A percentile compares a stretch with the other conserved stretches of the same genome.
Conservation (phyloP, 2,888 invertebrate species). For the Oegoconia quadripuncta region DNA sequence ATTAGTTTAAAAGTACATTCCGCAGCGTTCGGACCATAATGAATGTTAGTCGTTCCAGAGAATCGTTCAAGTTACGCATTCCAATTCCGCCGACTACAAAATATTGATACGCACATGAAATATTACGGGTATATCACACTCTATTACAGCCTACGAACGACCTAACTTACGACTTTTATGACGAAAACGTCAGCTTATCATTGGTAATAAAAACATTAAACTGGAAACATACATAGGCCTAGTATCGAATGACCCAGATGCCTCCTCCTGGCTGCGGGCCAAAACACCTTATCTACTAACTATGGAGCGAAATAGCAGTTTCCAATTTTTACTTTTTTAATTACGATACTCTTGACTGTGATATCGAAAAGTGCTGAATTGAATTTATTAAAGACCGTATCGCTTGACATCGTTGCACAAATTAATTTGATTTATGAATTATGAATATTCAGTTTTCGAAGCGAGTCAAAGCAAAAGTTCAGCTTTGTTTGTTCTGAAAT, state of each 20-base stretch:
- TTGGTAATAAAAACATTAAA: conserved; percentile 13
- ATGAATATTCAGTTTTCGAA: neutral
- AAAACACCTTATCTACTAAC: conserved; percentile 60
- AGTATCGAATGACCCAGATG: conserved; percentile 55
- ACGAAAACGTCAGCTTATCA: conserved; percentile 14
- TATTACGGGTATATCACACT: conserved; percentile 2
- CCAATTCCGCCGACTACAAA: neutral
- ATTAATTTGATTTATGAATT: neutral
- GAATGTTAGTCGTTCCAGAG: too few relatives aligned
- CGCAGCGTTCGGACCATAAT: too few relatives aligned
- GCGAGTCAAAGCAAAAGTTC: neutral
- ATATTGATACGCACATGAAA: neutral
- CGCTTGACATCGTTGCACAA: conserved; percentile 10
- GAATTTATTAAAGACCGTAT: conserved; percentile 5
- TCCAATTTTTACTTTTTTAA: conserved; percentile 71
- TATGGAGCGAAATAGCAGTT: conserved; percentile 51
- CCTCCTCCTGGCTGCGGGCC: conserved; percentile 54
- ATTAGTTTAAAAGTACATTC: too few relatives aligned
- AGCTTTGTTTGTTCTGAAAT: neutral
- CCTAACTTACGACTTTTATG: conserved; percentile 1
- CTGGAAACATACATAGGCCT: conserved; percentile 6
- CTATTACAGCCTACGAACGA: conserved; percentile 3
- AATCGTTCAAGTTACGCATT: too few relatives aligned
- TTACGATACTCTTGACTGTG: conserved; percentile 61
- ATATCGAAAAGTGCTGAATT: conserved; percentile 35